Evolutionary conservation across 2,797 vertebrate genomes (phyloP).

Genomic region (Lateolabrax maculatus): DNA sequence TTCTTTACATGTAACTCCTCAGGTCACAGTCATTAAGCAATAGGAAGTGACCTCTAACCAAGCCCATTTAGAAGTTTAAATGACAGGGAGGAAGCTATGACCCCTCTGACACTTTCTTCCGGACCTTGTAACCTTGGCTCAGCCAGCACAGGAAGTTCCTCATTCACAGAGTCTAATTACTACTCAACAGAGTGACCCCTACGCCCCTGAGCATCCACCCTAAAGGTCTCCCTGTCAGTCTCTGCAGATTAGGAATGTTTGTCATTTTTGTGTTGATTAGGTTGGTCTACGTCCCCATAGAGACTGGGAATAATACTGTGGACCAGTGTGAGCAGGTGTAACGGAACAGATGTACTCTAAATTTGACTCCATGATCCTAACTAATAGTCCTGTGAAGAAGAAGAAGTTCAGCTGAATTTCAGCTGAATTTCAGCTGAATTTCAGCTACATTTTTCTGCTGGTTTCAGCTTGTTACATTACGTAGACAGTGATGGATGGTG

Average conservation of each 20-base stretch:
- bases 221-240: slow-evolving; percentile 39
- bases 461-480: slow-evolving; percentile 13
- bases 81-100: slow-evolving; percentile 69
- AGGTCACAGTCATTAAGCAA: slow-evolving; percentile 48
- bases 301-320: not conserved
- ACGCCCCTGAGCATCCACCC: slow-evolving; percentile 31
- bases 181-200: slow-evolving; percentile 55
- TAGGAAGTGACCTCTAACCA: slow-evolving; percentile 66
- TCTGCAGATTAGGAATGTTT: slow-evolving; percentile 35
- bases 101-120: slow-evolving; percentile 66
- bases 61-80: slow-evolving; percentile 59
- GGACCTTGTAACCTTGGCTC: slow-evolving; percentile 65
- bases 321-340: slow-evolving; percentile 7
- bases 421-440: not conserved
- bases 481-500: slow-evolving; percentile 41
- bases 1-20: slow-evolving; percentile 8
- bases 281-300: not conserved
- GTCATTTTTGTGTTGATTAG: slow-evolving; percentile 23
- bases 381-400: not conserved
- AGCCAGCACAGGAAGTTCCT: slow-evolving; percentile 77
- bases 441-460: not conserved
- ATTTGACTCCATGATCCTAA: not conserved
- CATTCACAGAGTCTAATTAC: slow-evolving; percentile 62
- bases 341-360: not conserved
- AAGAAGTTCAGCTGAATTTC: slow-evolving; percentile 6